These are phyloP conservation scores for Cyanistes caeruleus DNA, from an alignment of 2,113 vertebrate genomes.

Conservation along the genomic window DNA sequence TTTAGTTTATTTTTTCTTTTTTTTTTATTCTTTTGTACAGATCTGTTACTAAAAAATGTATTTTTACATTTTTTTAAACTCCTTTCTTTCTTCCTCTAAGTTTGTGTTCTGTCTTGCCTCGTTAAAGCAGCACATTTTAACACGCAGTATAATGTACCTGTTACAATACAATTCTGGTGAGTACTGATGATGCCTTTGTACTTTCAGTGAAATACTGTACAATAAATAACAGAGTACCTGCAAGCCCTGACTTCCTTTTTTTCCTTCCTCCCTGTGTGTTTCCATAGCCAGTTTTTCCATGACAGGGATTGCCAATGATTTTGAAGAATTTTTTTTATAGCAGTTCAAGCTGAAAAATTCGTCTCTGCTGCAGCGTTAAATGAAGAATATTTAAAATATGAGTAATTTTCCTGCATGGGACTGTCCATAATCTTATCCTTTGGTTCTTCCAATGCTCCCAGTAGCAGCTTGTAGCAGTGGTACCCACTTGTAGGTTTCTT, in stretches of 20 bases:
- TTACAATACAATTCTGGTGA: conserved; percentile 71
- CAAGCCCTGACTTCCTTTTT: conserved; percentile 12
- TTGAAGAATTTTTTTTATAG: not conserved
- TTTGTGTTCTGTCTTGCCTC: conserved; percentile 54
- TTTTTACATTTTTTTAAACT: conserved; percentile 44
- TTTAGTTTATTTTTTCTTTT: not conserved
- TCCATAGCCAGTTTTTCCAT: not conserved
- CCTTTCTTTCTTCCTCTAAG: not conserved
- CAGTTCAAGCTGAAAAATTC: not conserved
- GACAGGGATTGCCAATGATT: not conserved
- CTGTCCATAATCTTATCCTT: not conserved
- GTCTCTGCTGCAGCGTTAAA: not conserved
- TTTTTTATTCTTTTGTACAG: conserved; percentile 50
- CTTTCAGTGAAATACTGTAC: conserved; percentile 74
- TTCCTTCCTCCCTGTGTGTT: conserved; percentile 25
- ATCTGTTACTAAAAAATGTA: conserved; percentile 58
- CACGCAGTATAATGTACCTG: conserved; percentile 43
- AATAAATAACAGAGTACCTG: conserved; percentile 80
- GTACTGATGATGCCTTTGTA: conserved; percentile 77
- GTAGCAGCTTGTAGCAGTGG: not conserved
- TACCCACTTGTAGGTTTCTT: not conserved
- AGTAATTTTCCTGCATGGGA: not conserved
- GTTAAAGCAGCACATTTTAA: conserved; percentile 51
- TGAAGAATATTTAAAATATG: not conserved
- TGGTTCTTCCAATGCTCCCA: not conserved